These are phyloP conservation scores for Argyresthia goedartella DNA, from an alignment of 2,888 invertebrate genomes.

Conservation along the genomic window DNA sequence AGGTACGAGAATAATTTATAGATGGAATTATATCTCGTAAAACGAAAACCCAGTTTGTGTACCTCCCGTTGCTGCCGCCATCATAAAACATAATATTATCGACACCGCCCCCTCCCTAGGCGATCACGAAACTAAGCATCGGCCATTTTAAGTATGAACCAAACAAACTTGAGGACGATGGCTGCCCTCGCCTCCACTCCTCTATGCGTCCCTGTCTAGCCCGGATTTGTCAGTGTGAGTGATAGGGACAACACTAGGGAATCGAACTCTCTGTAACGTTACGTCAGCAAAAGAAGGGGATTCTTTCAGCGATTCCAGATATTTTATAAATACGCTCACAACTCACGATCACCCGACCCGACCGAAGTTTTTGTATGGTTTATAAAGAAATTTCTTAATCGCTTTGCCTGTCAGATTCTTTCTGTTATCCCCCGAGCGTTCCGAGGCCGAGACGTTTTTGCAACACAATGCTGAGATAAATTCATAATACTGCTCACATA, in stretches of 20 bases:
- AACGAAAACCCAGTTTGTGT: conserved; percentile 63
- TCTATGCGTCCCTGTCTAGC: conserved; percentile 23
- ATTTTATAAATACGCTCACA: conserved; percentile 9
- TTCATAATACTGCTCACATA: background rate
- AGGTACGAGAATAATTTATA: conserved; percentile 44
- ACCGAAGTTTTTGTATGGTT: background rate
- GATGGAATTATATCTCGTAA: conserved; percentile 56
- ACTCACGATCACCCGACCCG: background rate
- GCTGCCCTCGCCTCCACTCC: conserved; percentile 24
- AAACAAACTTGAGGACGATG: conserved; percentile 38
- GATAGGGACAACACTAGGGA: conserved; percentile 28
- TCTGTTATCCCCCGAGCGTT: background rate
- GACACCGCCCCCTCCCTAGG: conserved; percentile 64
- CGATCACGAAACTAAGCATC: conserved; percentile 66
- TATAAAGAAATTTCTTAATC: background rate
- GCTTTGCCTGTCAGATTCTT: too few relatives aligned
- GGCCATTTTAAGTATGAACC: conserved; percentile 50
- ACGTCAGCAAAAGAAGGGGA: conserved; percentile 41
- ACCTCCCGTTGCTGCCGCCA: conserved; percentile 41
- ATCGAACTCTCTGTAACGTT: conserved; percentile 47
- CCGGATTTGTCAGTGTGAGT: conserved; percentile 10
- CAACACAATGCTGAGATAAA: background rate
- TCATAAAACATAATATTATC: conserved; percentile 67
- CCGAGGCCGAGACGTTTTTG: background rate
- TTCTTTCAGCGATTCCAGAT: conserved; percentile 37